These are phyloP conservation scores for Plecturocebus donacophilus DNA, from an alignment of 2,113 vertebrate genomes.

Conservation along the genomic window DNA sequence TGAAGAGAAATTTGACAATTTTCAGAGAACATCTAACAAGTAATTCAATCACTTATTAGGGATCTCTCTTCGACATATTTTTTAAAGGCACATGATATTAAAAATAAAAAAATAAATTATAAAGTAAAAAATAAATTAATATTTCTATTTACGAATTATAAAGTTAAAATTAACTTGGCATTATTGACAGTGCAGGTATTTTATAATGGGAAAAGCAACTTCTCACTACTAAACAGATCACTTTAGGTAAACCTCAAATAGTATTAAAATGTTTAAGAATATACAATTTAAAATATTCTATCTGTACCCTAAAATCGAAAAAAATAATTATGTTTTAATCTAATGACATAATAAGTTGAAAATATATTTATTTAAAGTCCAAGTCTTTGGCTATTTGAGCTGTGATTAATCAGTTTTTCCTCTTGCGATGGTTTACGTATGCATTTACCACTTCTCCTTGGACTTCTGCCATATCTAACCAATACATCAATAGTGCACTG, in stretches of 20 bases:
- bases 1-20: not conserved
- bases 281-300: not conserved
- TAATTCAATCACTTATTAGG: not conserved
- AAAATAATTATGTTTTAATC: not conserved
- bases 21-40: not conserved
- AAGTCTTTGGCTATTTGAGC: not conserved
- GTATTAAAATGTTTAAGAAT: not conserved
- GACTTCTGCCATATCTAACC: conserved; percentile 67
- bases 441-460: conserved; percentile 67
- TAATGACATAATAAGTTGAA: not conserved
- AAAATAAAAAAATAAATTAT: not conserved
- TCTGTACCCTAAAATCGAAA: not conserved
- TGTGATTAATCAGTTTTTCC: conserved; percentile 46
- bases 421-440: conserved; percentile 1
- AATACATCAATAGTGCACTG: conserved; percentile 65
- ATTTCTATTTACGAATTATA: too few species aligned
- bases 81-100: not conserved
- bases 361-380: not conserved
- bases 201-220: not conserved
- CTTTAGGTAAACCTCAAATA: not conserved
- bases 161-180: not conserved
- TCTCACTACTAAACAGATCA: not conserved
- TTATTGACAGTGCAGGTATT: not conserved
- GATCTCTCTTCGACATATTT: not conserved
- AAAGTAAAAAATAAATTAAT: too few species aligned